Base-by-base conservation (phyloP, 53 echinoderm and acorn worm species). In the Echinometra lucunter region DNA sequence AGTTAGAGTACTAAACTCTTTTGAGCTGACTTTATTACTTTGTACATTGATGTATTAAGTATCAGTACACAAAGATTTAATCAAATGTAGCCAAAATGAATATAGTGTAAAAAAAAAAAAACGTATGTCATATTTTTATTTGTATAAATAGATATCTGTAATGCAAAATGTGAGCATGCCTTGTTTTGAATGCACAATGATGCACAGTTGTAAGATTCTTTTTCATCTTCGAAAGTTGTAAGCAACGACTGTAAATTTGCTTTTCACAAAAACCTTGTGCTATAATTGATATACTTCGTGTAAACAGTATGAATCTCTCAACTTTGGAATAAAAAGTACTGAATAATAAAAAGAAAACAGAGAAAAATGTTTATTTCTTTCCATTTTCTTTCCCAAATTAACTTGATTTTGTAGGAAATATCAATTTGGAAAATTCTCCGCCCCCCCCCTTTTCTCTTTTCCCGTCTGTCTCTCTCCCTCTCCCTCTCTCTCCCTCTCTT, bases 251-350 rank as follows among this genome's bases (percentile, higher is more conserved):
- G 78, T 78, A 88, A 88, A 88, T 55, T 88, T 88, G 88, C 88
- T 88, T 88, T 88, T 88, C 88, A 78, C 78, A 88, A 53, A n/a
- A 88, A 88, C 88, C 88, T 88, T 88, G 88, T 88, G 88, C 88
- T 88, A 55, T 88, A 44, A 45, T 49, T 55, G 56, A 88, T 88
- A 56, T 55, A 88, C 55, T 88, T 45, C 45, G 88, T 88, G 88
- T 56, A 88, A 88, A 56, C 49, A 49, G 49, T 88, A 83, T 78
- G 78, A 78, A 78, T 40, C 78, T 40, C 78, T 40, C 17, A 78
- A 78, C 35, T 7, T 78, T 78, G 18, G 78, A 23, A 78, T 19
- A 19, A 78, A 78, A 78, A 78, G 78, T 78, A 78, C 78, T 38
- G 78, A 78, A 40, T 42, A 40, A 78, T 78, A 78, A 78, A 78